These are phyloP conservation scores for Holotrichia oblita DNA, from an alignment of 1,140 invertebrate species.

Conservation along the genomic window DNA sequence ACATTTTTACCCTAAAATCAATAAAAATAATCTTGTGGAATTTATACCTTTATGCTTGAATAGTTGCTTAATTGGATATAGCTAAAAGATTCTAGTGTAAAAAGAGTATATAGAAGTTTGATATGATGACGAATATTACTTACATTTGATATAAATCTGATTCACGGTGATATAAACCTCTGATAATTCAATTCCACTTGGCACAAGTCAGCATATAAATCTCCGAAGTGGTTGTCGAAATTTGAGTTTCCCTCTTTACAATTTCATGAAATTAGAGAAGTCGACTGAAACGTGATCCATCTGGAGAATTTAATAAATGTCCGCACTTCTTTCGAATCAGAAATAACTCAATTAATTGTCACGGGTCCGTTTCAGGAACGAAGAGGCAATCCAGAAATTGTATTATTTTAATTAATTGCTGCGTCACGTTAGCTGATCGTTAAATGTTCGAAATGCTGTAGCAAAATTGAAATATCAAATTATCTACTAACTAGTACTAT, in stretches of 20 bases:
- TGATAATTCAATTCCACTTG: too few species aligned
- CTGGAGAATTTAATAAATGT: conserved; percentile 12
- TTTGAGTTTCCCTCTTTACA: background rate
- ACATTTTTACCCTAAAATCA: too few species aligned
- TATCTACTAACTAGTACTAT: background rate
- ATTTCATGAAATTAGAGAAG: conserved; percentile 2
- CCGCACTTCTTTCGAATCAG: background rate
- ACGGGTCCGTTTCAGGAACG: background rate
- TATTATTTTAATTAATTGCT: background rate
- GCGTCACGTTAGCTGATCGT: background rate
- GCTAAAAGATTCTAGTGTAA: too few species aligned
- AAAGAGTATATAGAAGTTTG: too few species aligned
- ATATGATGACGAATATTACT: too few species aligned
- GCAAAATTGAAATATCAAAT: background rate
- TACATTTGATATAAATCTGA: too few species aligned
- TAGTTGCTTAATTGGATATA: too few species aligned
- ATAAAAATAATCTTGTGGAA: too few species aligned
- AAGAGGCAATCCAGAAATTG: background rate
- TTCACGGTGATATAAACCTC: too few species aligned
- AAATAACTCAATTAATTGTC: conserved; percentile 1
- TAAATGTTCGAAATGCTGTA: background rate
- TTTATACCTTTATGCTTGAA: too few species aligned
- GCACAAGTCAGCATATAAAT: background rate
- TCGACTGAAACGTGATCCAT: background rate
- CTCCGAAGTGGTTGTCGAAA: background rate